These are phyloP conservation scores for Bubo bubo DNA, from an alignment of 2,113 vertebrate species.

Conservation along the genomic window DNA sequence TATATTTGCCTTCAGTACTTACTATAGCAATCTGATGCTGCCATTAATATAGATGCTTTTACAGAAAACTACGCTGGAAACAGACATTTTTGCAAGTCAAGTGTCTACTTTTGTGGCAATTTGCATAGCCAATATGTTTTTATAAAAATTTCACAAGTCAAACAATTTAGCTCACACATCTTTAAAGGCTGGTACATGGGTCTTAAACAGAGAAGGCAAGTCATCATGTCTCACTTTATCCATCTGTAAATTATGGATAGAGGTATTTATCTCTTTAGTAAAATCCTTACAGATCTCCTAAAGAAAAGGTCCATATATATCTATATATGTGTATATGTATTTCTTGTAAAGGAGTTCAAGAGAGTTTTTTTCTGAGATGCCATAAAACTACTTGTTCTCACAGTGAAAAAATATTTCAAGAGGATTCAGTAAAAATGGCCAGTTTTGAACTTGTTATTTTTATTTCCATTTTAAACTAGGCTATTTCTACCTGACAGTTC, in stretches of 20 bases:
- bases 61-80: neutral
- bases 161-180: neutral
- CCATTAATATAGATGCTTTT: neutral
- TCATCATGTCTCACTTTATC: neutral
- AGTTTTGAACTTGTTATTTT: neutral
- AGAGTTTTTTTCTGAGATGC: neutral
- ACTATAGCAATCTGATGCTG: neutral
- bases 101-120: neutral
- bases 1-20: neutral
- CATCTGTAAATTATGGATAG: neutral
- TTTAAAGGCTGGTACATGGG: neutral
- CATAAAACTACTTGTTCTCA: neutral
- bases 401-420: neutral
- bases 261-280: neutral
- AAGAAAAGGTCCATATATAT: neutral
- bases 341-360: accelerated
- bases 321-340: neutral
- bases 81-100: neutral
- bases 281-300: neutral
- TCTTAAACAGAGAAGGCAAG: neutral
- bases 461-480: neutral
- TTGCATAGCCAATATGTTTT: neutral
- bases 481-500: neutral
- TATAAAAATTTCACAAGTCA: neutral
- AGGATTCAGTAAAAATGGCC: neutral